A percentile compares a stretch with the other conserved stretches of the same genome.
phyloP scores from a whole-genome alignment of 23 tunicate species.

The Corella eumyota region DNA sequence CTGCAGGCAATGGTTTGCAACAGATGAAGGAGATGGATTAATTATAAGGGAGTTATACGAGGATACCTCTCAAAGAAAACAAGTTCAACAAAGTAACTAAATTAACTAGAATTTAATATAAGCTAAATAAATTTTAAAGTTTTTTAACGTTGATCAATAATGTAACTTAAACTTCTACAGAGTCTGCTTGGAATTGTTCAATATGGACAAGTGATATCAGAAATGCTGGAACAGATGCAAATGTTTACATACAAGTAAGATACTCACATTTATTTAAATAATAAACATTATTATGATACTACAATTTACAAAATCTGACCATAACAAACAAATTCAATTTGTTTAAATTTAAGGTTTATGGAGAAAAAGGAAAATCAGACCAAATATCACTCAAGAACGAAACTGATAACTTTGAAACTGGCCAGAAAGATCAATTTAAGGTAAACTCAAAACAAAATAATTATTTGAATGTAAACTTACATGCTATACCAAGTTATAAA shows the following conservation, averaged over 20 bases:
- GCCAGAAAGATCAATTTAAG: conserved; percentile 93
- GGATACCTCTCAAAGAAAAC: conserved; percentile 63
- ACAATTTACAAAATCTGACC: too few relatives aligned
- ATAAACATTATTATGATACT: too few relatives aligned
- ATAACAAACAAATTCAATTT: background rate
- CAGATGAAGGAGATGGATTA: conserved; percentile 92
- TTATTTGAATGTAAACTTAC: background rate
- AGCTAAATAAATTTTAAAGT: too few relatives aligned
- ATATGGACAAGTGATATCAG: conserved; percentile 82
- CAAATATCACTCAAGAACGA: conserved; percentile 83
- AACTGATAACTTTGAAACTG: conserved; percentile 96
- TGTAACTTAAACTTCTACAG: conserved; percentile 7
- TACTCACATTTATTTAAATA: background rate
- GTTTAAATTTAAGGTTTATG: conserved; percentile 57
- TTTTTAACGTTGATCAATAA: background rate
- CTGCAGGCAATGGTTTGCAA: conserved; percentile 90
- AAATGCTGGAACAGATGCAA: conserved; percentile 96
- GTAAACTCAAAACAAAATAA: too few relatives aligned
- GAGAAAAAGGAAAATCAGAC: conserved; percentile 79
- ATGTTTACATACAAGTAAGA: conserved; percentile 80
- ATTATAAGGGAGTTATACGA: conserved; percentile 66
- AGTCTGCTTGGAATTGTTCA: conserved; percentile 70
- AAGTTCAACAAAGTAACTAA: conserved; percentile 61
- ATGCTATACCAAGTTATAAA: too few relatives aligned
- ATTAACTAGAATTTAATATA: too few relatives aligned